Evolutionary conservation across 2,797 vertebrate species (phyloP).

Genomic region (Anguilla obscura): DNA sequence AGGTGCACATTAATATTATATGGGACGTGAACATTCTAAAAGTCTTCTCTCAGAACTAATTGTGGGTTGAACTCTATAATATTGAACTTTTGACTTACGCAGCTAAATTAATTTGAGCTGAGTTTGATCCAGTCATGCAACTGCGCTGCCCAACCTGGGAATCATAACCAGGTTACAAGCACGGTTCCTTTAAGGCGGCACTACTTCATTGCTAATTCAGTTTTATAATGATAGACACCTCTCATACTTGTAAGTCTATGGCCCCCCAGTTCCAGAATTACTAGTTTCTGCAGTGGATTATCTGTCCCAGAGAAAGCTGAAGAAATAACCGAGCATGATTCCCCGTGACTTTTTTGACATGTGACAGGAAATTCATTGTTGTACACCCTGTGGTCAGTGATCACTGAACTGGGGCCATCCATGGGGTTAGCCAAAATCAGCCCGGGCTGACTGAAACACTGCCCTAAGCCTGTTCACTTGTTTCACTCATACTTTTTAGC

Average conservation of each 20-base stretch:
- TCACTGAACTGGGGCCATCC: not conserved
- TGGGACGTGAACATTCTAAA: not conserved
- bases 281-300: not conserved
- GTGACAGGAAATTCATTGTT: not conserved
- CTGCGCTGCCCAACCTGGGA: too few species aligned
- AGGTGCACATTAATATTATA: not conserved
- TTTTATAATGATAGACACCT: too few species aligned
- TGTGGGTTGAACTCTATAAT: not conserved
- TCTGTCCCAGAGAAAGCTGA: not conserved
- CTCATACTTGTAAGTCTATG: not conserved
- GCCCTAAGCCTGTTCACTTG: not conserved
- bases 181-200: too few species aligned
- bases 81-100: not conserved
- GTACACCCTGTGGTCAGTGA: not conserved
- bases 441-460: not conserved
- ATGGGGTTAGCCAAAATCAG: not conserved
- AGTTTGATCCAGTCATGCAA: too few species aligned
- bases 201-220: too few species aligned
- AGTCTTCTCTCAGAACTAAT: not conserved
- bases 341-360: not conserved
- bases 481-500: not conserved
- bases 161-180: too few species aligned
- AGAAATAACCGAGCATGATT: not conserved
- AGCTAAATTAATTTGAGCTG: not conserved
- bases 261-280: not conserved